phyloP scores from a whole-genome alignment of 2,113 vertebrate species.

The Esox niger region DNA sequence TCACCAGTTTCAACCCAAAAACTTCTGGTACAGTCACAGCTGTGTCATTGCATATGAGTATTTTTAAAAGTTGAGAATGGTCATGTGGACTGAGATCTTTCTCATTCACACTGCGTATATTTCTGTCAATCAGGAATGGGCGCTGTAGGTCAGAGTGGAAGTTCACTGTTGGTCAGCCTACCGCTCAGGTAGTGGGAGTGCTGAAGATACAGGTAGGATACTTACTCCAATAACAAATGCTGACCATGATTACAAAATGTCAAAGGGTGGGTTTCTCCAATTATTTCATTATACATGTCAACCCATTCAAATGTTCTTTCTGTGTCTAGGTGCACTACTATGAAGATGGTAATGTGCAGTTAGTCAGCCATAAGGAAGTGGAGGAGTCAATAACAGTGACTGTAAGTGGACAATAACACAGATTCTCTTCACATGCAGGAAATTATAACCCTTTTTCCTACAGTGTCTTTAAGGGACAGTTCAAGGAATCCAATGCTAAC shows the following conservation, averaged over 20 bases:
- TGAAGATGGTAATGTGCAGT: slow-evolving; percentile 98
- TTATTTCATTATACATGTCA: background rate
- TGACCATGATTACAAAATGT: background rate
- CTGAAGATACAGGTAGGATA: slow-evolving; percentile 94
- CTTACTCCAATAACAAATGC: background rate
- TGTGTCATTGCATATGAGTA: background rate
- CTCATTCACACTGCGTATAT: background rate
- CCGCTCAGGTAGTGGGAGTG: slow-evolving; percentile 94
- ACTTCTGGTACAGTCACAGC: slow-evolving; percentile 84
- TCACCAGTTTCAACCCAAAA: slow-evolving; percentile 99
- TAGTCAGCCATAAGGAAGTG: slow-evolving; percentile 98
- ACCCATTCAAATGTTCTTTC: too few species aligned
- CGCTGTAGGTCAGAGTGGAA: slow-evolving; percentile 99
- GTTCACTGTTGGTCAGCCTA: slow-evolving; percentile 90
- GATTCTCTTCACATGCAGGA: too few species aligned
- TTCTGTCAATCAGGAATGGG: slow-evolving; percentile 83
- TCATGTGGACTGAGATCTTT: background rate
- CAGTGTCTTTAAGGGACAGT: too few species aligned
- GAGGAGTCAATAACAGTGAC: slow-evolving; percentile 89
- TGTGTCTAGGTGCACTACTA: slow-evolving; percentile 92
- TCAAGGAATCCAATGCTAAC: too few species aligned
- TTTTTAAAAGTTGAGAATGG: slow-evolving; percentile 11
- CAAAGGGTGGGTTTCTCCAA: too few species aligned
- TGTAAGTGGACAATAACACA: slow-evolving; percentile 77
- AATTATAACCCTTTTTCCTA: too few species aligned